phyloP scores from a whole-genome alignment of 2,888 invertebrate genomes.

The Sminthurinus aureus region DNA sequence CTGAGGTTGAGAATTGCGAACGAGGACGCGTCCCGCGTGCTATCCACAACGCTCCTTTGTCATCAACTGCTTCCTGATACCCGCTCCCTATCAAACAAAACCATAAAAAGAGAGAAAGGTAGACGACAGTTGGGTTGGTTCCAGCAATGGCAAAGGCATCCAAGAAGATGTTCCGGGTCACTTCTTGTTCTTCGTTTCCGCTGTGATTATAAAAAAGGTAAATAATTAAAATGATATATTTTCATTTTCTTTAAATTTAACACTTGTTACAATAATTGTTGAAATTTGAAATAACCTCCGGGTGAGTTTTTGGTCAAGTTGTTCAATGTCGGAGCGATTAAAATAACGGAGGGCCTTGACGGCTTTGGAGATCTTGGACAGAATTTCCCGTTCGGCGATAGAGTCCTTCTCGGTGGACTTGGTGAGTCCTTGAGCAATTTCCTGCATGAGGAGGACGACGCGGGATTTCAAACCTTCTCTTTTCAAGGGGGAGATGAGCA shows the following conservation, averaged over 20 bases:
- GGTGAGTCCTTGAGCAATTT: constrained; percentile 2
- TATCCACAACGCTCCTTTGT: too few species aligned
- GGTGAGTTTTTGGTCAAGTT: not conserved
- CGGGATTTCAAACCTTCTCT: not conserved
- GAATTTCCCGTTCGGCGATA: constrained; percentile 44
- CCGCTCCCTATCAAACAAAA: too few species aligned
- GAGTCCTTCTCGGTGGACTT: constrained; percentile 39
- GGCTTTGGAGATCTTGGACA: constrained; percentile 27
- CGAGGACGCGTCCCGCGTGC: too few species aligned
- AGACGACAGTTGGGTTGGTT: constrained; percentile 25
- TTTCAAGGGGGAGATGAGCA: constrained; percentile 10
- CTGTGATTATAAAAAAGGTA: too few species aligned
- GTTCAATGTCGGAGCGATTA: constrained; percentile 39
- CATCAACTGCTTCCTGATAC: too few species aligned
- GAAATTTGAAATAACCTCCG: constrained; percentile 2
- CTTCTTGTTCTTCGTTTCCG: constrained; percentile 4
- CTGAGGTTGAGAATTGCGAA: too few species aligned
- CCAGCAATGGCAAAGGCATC: constrained; percentile 13
- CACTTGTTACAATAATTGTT: too few species aligned
- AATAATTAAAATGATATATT: too few species aligned
- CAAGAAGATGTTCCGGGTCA: constrained; percentile 1
- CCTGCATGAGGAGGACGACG: not conserved
- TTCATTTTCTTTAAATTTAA: too few species aligned
- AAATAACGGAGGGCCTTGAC: constrained; percentile 57
- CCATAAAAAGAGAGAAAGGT: too few species aligned